phyloP scores from a whole-genome alignment of 92 coral and sea anemone species.

The Actinernus sp. region DNA sequence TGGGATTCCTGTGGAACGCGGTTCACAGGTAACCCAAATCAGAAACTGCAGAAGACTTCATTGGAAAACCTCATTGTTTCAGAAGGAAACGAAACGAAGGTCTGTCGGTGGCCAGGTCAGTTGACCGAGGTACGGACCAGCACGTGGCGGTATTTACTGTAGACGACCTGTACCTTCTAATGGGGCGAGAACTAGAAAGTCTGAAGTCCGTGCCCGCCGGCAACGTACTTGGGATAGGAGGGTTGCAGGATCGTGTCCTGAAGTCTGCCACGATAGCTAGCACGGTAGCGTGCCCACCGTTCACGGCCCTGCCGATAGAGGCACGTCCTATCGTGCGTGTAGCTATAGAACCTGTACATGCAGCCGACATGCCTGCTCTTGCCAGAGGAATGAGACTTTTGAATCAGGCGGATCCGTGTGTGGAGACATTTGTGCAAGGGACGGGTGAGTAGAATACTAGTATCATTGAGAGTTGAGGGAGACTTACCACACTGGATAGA shows the following conservation, averaged over 20 bases:
- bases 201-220: conserved; percentile 94
- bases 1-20: too few relatives aligned
- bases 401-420: conserved; percentile 99
- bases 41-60: too few relatives aligned
- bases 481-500: too few relatives aligned
- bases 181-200: conserved; percentile 97
- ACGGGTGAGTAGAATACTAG: too few relatives aligned
- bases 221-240: conserved; percentile 95
- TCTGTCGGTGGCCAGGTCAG: conserved; percentile 75
- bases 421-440: conserved; percentile 90
- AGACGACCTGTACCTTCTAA: conserved; percentile 88
- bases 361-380: conserved; percentile 91
- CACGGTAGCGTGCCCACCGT: conserved; percentile 91
- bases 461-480: too few relatives aligned
- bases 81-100: conserved; percentile 58
- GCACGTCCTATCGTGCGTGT: conserved; percentile 97
- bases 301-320: conserved; percentile 93
- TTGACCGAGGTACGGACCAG: conserved; percentile 80
- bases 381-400: conserved; percentile 95
- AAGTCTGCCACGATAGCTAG: conserved; percentile 97
- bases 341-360: conserved; percentile 94
- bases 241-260: conserved; percentile 86
- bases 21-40: too few relatives aligned
- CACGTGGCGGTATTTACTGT: conserved; percentile 81
- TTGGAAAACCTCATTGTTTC: not conserved